phyloP scores from a whole-genome alignment of 2,113 vertebrate species.

The Paramisgurnus dabryanus region DNA sequence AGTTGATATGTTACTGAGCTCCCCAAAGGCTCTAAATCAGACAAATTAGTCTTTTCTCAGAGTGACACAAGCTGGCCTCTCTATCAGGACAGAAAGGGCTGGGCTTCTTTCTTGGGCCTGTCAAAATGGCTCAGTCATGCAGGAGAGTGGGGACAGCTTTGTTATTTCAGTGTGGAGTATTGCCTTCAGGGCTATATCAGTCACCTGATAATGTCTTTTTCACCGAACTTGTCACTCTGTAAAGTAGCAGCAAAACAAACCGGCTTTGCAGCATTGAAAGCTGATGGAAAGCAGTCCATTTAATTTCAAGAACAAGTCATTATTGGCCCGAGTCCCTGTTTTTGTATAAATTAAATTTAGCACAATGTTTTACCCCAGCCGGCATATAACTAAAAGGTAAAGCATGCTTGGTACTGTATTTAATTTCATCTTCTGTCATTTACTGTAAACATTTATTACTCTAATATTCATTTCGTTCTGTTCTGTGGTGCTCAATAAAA shows the following conservation, averaged over 20 bases:
- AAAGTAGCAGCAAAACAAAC: slow-evolving; percentile 53
- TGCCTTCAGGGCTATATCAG: slow-evolving; percentile 12
- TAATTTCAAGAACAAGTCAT: neutral
- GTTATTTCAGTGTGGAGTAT: slow-evolving; percentile 37
- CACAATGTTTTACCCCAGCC: neutral
- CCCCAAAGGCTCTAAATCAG: slow-evolving; percentile 63
- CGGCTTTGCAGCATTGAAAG: slow-evolving; percentile 55
- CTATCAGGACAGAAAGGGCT: slow-evolving; percentile 43
- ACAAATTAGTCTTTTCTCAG: slow-evolving; percentile 55
- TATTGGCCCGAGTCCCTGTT: neutral
- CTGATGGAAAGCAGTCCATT: slow-evolving; percentile 45
- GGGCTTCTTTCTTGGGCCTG: slow-evolving; percentile 43
- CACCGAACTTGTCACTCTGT: slow-evolving; percentile 59
- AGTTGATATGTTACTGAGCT: slow-evolving; percentile 61
- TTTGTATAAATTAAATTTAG: slow-evolving; percentile 19
- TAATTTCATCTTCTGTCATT: no score
- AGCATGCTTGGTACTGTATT: no score
- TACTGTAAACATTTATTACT: neutral
- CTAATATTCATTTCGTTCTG: neutral
- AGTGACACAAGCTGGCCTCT: slow-evolving; percentile 60
- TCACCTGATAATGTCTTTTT: slow-evolving; percentile 38
- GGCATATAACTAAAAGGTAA: neutral
- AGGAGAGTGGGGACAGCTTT: slow-evolving; percentile 26
- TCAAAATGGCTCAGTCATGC: slow-evolving; percentile 8
- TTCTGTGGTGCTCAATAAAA: neutral